Evolutionary conservation across 2,888 invertebrate species (phyloP), one percentile per base, ranked within the genome.

Genomic region (Cheilosia urbana): DNA sequence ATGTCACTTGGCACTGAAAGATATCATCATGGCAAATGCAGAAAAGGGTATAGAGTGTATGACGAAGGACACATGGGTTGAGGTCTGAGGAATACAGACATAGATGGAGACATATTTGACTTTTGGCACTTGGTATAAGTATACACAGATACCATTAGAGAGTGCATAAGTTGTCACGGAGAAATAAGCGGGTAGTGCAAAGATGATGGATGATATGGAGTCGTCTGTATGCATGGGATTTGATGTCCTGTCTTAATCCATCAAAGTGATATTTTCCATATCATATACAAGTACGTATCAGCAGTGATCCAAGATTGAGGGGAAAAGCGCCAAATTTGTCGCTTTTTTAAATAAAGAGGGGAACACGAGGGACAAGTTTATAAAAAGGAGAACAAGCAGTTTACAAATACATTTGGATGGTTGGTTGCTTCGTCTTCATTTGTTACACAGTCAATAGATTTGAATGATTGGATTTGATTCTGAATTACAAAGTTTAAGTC

Each of bases 1-100:
- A 79, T 69, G 55, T 19, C 69, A 58, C 51, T 47, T 69, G 53
- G 75, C 79, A 79, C 63, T 60, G 62, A 71, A 80, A 71, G 80
- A 84, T 80, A 66, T 62, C 80, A 80, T 84, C 65, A 71, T 71
- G 53, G 84, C 63, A 79, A 66, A 80, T 79, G 72, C 47, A 47
- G 68, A 37, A 73, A 37, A 17, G 55, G 30, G 60, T 53, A 55
- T 17, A 19, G 57, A 45, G 24, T 51, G n/a, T 60, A 24, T 53
- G 30, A 63, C 53, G 65, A 42, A 51, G 53, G 62, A 73, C 53
- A 68, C 19, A 45, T 65, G 68, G 78, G 69, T 79, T 83, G 69
- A 79, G 69, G 69, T 73, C 75, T 73, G 51, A 65, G 55, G 57
- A 57, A 73, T 60, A 30, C n/a, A 11, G 4, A 37, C 4, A 9